phyloP scores from a whole-genome alignment of 2,888 invertebrate genomes.

The Oithona nana region DNA sequence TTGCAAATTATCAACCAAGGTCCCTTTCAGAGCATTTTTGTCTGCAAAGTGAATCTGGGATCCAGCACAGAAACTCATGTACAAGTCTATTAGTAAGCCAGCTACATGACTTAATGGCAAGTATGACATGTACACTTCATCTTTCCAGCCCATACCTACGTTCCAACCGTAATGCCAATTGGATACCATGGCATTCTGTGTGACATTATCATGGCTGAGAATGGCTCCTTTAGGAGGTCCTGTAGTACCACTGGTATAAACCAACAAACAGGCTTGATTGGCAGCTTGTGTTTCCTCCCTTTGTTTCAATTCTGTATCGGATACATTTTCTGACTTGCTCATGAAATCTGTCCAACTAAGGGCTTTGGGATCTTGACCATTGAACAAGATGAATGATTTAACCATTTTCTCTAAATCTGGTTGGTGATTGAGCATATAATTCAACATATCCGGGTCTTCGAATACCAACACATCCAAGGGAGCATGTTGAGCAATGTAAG shows the following conservation, averaged over 20 bases:
- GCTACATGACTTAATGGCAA: constrained; percentile 77
- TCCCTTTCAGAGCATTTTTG: constrained; percentile 52
- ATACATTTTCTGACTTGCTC: constrained; percentile 45
- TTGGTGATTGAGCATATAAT: not conserved
- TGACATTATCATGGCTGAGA: constrained; percentile 71
- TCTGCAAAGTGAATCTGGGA: constrained; percentile 63
- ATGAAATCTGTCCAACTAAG: constrained; percentile 50
- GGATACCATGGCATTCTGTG: constrained; percentile 37
- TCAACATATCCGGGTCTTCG: constrained; percentile 14
- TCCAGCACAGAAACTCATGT: constrained; percentile 41
- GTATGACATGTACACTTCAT: constrained; percentile 46
- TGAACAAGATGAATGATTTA: not conserved
- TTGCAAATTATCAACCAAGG: not conserved
- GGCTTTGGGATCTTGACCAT: not conserved
- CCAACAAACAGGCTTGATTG: constrained; percentile 30
- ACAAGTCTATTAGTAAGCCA: constrained; percentile 64
- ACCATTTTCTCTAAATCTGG: not conserved
- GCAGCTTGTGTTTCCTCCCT: constrained; percentile 46
- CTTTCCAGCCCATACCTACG: too few species aligned
- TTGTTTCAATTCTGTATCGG: constrained; percentile 45
- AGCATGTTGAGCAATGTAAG: constrained; percentile 14
- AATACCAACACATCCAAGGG: constrained; percentile 10
- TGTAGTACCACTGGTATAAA: constrained; percentile 15
- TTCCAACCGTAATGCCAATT: not conserved
- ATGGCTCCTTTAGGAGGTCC: constrained; percentile 69